Conservation (phyloP, 2,888 invertebrate genomes). For the Ctena decussata region DNA sequence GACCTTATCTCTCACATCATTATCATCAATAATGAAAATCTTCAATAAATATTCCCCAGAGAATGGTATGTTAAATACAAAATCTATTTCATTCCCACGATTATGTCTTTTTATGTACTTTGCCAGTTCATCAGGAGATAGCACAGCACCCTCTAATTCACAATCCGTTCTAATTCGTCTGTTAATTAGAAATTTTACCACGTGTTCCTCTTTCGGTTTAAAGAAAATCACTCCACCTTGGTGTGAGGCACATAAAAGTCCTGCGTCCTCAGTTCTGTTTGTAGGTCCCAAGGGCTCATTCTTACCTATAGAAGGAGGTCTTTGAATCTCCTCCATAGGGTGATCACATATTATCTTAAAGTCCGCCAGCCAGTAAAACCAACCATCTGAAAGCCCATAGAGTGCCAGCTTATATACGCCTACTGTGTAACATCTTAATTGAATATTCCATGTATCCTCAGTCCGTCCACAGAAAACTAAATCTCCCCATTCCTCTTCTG, state of each 20-base stretch:
- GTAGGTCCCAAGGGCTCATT: conserved; percentile 77
- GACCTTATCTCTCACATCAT: conserved; percentile 52
- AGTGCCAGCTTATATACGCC: conserved; percentile 78
- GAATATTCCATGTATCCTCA: conserved; percentile 63
- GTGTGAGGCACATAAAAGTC: conserved; percentile 75
- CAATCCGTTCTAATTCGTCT: conserved; percentile 27
- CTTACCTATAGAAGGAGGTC: conserved; percentile 76
- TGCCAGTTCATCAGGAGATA: conserved; percentile 30
- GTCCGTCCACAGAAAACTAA: conserved; percentile 57
- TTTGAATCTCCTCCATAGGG: conserved; percentile 56
- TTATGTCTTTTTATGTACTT: conserved; percentile 17
- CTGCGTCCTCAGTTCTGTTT: conserved; percentile 62
- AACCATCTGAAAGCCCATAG: conserved; percentile 69
- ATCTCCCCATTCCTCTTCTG: conserved; percentile 41
- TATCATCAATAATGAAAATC: conserved; percentile 63
- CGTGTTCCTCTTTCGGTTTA: conserved; percentile 58
- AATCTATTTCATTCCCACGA: not conserved
- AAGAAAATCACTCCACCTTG: conserved; percentile 70
- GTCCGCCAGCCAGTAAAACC: conserved; percentile 65
- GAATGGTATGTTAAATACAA: conserved; percentile 30
- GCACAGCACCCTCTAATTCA: conserved; percentile 37
- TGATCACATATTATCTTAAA: conserved; percentile 77
- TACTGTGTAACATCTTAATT: conserved; percentile 69
- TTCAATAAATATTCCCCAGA: conserved; percentile 78
- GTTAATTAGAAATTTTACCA: conserved; percentile 59